Evolutionary conservation across 2,888 invertebrate genomes (phyloP).

Genomic region (Loripinus fragilis): DNA sequence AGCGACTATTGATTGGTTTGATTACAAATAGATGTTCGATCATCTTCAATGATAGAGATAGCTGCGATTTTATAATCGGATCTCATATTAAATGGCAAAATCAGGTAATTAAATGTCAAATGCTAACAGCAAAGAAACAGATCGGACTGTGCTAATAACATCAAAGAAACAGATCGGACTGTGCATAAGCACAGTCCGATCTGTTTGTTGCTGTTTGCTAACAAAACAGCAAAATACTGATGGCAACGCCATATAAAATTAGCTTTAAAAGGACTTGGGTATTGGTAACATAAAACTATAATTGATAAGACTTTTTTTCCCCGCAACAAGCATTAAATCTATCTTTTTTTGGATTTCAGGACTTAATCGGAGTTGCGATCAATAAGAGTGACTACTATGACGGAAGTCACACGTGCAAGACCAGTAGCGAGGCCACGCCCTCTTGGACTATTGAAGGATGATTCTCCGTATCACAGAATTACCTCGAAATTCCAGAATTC

Average conservation of each 20-base stretch:
- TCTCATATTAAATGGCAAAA: too few relatives aligned
- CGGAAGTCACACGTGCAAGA: background rate
- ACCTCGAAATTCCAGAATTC: background rate
- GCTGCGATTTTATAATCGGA: background rate
- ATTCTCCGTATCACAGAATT: background rate
- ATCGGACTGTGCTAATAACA: too few relatives aligned
- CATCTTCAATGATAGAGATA: constrained; percentile 14
- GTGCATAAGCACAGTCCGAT: too few relatives aligned
- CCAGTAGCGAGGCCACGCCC: background rate
- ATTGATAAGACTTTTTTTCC: too few relatives aligned
- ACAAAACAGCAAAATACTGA: too few relatives aligned
- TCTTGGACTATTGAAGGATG: background rate
- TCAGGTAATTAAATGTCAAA: too few relatives aligned
- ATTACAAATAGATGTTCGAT: constrained; percentile 19
- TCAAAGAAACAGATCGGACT: too few relatives aligned
- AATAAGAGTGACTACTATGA: background rate
- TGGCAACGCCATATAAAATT: too few relatives aligned
- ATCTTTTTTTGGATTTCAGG: background rate
- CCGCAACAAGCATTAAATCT: background rate
- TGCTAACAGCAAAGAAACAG: too few relatives aligned
- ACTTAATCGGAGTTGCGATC: background rate
- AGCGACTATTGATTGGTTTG: constrained; percentile 1
- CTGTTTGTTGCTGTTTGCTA: too few relatives aligned
- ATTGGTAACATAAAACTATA: too few relatives aligned
- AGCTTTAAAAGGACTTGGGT: too few relatives aligned